Evolutionary conservation across 2,113 vertebrate genomes (phyloP).

Genomic region (Thermophis baileyi): DNA sequence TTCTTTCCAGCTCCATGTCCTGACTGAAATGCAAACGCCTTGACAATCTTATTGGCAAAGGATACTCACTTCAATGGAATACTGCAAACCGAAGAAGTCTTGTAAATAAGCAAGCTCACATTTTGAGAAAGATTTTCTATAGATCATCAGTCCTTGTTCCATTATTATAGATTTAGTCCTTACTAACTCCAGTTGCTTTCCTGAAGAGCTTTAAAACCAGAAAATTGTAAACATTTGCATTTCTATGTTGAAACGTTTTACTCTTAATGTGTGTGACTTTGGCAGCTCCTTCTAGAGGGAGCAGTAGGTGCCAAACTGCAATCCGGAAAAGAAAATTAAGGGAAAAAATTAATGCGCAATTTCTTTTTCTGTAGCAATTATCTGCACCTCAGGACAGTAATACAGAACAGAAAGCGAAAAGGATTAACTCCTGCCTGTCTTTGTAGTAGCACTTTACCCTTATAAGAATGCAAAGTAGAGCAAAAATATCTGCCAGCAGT

Average conservation of each 20-base stretch:
- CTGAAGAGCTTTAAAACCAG: background rate
- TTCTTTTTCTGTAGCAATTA: background rate
- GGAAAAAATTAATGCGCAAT: background rate
- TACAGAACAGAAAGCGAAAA: background rate
- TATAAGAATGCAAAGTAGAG: background rate
- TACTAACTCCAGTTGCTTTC: background rate
- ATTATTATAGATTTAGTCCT: background rate
- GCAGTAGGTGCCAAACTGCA: background rate
- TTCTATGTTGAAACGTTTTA: background rate
- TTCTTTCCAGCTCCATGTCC: background rate
- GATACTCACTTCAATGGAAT: background rate
- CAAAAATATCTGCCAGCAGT: background rate
- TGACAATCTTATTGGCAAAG: background rate
- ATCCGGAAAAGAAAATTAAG: background rate
- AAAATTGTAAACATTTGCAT: constrained; percentile 3
- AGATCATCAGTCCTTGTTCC: background rate
- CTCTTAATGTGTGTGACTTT: background rate
- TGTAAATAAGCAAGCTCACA: background rate
- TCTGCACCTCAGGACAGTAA: background rate
- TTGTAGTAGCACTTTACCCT: background rate
- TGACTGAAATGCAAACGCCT: background rate
- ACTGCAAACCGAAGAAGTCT: background rate
- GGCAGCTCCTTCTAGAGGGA: background rate
- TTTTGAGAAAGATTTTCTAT: background rate
- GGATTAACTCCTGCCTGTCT: background rate